Evolutionary conservation across 2,888 invertebrate genomes (phyloP).

Genomic region (Morpho achilles): DNA sequence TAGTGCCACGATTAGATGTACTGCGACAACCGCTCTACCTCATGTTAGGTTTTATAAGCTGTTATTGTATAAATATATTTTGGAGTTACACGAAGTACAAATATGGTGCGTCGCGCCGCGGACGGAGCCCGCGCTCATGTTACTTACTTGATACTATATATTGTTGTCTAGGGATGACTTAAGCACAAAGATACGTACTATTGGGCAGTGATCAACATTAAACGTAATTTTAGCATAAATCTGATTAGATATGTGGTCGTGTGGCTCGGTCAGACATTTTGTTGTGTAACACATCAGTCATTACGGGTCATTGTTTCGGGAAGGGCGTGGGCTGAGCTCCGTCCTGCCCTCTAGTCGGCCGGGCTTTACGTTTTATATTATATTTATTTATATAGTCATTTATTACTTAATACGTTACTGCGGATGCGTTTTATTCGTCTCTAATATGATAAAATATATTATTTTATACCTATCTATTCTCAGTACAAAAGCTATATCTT

Average conservation of each 20-base stretch:
- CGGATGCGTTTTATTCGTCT: slow-evolving; percentile 39
- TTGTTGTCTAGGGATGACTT: slow-evolving; percentile 74
- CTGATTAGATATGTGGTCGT: slow-evolving; percentile 68
- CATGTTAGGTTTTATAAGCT: slow-evolving; percentile 73
- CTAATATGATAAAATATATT: slow-evolving; percentile 6
- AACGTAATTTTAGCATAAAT: slow-evolving; percentile 76
- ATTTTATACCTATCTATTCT: too few relatives aligned
- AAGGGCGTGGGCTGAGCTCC: slow-evolving; percentile 53
- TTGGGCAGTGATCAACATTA: slow-evolving; percentile 79
- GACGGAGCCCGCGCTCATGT: slow-evolving; percentile 62
- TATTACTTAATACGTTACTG: slow-evolving; percentile 64
- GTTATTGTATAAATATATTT: slow-evolving; percentile 75
- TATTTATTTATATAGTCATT: slow-evolving; percentile 68
- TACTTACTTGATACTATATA: slow-evolving; percentile 62
- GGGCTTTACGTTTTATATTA: slow-evolving; percentile 51
- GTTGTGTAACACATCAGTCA: slow-evolving; percentile 65
- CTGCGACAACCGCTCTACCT: slow-evolving; percentile 72
- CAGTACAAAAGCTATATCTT: too few relatives aligned
- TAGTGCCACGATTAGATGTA: slow-evolving; percentile 39
- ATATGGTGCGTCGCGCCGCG: slow-evolving; percentile 47
- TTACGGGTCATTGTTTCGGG: slow-evolving; percentile 72
- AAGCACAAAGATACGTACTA: slow-evolving; percentile 78
- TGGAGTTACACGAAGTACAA: slow-evolving; percentile 73
- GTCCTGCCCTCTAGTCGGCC: slow-evolving; percentile 45
- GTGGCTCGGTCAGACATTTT: slow-evolving; percentile 61